These are phyloP conservation scores for Potorous gilbertii DNA, from an alignment of 2,797 vertebrate species.

Conservation along the genomic window DNA sequence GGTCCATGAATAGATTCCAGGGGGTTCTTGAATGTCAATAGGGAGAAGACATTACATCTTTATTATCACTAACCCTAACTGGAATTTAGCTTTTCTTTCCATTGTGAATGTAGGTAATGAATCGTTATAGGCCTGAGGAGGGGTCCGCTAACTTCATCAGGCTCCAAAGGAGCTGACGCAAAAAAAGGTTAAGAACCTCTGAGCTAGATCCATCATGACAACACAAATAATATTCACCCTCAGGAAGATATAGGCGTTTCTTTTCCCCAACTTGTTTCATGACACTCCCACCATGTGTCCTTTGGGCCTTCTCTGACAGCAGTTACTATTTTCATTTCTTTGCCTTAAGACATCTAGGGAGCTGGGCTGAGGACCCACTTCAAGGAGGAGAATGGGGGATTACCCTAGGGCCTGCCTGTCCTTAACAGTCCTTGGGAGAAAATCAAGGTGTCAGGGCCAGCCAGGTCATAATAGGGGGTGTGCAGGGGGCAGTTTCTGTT, in stretches of 20 bases:
- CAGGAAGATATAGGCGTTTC: background rate
- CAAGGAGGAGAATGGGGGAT: background rate
- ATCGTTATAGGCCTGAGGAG: background rate
- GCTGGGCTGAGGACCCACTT: background rate
- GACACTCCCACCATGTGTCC: background rate
- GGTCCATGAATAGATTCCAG: background rate
- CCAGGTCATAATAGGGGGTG: constrained; percentile 93
- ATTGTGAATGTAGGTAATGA: background rate
- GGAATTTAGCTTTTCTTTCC: background rate
- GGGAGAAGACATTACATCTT: background rate
- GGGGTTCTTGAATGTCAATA: background rate
- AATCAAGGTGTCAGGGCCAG: constrained; percentile 82
- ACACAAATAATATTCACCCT: background rate
- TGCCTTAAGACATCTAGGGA: background rate
- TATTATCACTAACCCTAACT: background rate
- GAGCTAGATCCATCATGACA: background rate
- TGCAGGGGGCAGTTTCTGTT: constrained; percentile 91
- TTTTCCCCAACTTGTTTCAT: background rate
- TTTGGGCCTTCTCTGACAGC: background rate
- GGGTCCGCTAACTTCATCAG: background rate
- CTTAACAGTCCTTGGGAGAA: constrained; percentile 92
- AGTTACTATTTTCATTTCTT: background rate
- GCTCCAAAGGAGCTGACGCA: background rate
- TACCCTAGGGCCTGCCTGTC: constrained; percentile 40
- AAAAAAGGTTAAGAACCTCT: background rate